A percentile compares a stretch with the other conserved stretches of the same genome.
Conservation (phyloP, 2,113 vertebrate genomes). For the Vombatus ursinus region DNA sequence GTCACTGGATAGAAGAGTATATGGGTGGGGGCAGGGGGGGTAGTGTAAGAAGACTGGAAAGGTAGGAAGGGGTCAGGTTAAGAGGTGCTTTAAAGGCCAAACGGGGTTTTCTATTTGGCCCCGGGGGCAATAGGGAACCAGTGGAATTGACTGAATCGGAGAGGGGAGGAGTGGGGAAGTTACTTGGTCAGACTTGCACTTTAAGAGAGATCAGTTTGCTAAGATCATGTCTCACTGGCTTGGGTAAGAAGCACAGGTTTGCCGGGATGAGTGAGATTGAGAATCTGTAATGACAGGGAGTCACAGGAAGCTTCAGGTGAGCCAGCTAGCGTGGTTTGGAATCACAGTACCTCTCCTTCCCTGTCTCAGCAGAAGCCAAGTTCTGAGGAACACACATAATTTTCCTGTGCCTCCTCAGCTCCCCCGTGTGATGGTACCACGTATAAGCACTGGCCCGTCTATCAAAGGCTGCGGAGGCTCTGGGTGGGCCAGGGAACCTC, state of each 20-base stretch:
- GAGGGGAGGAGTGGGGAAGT: neutral
- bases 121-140: neutral
- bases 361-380: neutral
- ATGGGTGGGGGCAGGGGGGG: too few relatives aligned
- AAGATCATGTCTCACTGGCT: neutral
- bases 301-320: neutral
- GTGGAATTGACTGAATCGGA: neutral
- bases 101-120: neutral
- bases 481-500: neutral
- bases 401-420: conserved; percentile 45
- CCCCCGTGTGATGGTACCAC: conserved; percentile 66
- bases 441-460: neutral
- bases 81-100: neutral
- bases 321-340: neutral
- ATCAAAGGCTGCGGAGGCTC: neutral
- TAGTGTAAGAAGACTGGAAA: neutral
- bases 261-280: neutral
- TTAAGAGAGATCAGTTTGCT: neutral
- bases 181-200: neutral
- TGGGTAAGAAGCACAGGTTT: neutral
- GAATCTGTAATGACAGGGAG: neutral
- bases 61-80: neutral
- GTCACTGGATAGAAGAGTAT: neutral
- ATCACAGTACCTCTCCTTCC: neutral
- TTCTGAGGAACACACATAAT: neutral